Evolutionary conservation across 1,140 invertebrate genomes (phyloP).

Genomic region (Diprion similis): DNA sequence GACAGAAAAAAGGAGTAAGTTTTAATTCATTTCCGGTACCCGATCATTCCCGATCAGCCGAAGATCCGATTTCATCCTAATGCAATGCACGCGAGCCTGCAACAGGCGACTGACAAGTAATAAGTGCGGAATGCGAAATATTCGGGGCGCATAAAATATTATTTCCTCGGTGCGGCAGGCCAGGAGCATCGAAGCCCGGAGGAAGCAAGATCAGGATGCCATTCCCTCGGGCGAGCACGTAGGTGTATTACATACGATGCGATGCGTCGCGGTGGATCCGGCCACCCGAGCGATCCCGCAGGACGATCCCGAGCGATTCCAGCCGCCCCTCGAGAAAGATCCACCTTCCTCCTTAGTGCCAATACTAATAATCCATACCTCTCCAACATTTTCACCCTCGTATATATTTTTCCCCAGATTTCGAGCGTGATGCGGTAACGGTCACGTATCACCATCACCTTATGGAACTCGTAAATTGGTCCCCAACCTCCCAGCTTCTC

Average conservation of each 20-base stretch:
- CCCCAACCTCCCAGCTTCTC: constrained; percentile 12
- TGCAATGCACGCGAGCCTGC: too few species aligned
- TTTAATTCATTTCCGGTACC: too few species aligned
- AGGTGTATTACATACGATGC: constrained; percentile 45
- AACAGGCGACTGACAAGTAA: too few species aligned
- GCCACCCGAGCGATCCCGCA: constrained; percentile 29
- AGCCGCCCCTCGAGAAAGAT: constrained; percentile 43
- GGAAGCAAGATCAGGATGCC: not conserved
- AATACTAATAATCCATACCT: constrained; percentile 54
- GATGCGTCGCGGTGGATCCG: constrained; percentile 41
- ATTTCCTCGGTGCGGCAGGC: too few species aligned
- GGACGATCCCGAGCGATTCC: not conserved
- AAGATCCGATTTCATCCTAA: too few species aligned
- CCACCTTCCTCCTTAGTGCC: constrained; percentile 41
- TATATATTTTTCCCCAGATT: constrained; percentile 45
- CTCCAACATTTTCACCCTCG: constrained; percentile 41
- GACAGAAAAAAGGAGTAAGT: too few species aligned
- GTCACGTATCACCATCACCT: constrained; percentile 48
- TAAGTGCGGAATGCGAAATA: too few species aligned
- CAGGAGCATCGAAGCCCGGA: not conserved
- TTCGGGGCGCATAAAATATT: too few species aligned
- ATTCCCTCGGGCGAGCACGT: constrained; percentile 34
- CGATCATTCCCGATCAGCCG: too few species aligned
- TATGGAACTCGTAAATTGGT: constrained; percentile 46
- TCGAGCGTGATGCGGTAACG: constrained; percentile 45